Conservation (phyloP, 2,797 vertebrate species). For the Cynopterus sphinx region DNA sequence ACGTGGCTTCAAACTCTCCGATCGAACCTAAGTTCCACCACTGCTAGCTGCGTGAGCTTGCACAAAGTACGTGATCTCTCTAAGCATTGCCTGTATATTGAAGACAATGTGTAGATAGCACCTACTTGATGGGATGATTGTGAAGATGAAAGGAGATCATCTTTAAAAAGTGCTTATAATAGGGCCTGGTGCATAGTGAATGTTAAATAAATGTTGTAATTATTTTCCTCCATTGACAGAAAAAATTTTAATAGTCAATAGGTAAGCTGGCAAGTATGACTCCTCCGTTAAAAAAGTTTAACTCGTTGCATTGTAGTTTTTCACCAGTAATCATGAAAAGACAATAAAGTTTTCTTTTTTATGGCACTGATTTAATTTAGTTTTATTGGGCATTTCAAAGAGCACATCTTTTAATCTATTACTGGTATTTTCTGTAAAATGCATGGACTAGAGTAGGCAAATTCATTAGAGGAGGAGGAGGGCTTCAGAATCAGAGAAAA, state of each 20-base stretch:
- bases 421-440: not conserved
- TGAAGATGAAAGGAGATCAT: not conserved
- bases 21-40: not conserved
- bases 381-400: not conserved
- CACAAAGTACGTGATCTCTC: constrained; percentile 20
- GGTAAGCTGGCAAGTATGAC: not conserved
- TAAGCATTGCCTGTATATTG: not conserved
- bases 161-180: not conserved
- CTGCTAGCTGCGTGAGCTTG: not conserved
- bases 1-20: not conserved
- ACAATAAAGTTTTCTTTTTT: not conserved
- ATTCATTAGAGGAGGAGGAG: not conserved
- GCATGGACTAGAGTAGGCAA: not conserved
- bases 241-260: not conserved
- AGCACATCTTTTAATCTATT: not conserved
- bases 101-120: not conserved
- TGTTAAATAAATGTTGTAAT: not conserved
- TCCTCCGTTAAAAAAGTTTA: not conserved
- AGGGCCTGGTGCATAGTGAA: not conserved
- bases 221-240: not conserved
- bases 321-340: not conserved
- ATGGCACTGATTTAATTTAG: not conserved
- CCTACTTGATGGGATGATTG: not conserved
- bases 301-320: not conserved
- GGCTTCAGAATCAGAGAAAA: not conserved